Conservation (phyloP, 2,888 invertebrate species). For the Tinea semifulvella region DNA sequence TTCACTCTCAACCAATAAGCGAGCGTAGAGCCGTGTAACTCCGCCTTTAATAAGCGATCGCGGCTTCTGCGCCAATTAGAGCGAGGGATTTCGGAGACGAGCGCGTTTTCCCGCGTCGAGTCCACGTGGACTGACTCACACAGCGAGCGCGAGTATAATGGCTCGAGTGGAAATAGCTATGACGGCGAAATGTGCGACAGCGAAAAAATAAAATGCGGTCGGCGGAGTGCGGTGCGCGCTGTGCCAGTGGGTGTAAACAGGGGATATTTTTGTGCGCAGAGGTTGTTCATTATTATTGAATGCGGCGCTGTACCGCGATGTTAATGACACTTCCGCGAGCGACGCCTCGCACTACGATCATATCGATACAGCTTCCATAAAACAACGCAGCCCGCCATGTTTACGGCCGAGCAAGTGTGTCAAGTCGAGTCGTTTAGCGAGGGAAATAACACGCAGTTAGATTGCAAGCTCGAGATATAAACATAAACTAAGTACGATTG, state of each 20-base stretch:
- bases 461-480: neutral
- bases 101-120: constrained; percentile 36
- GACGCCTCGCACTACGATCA: neutral
- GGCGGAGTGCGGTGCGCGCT: constrained; percentile 30
- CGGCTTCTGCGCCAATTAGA: constrained; percentile 39
- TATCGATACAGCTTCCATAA: neutral
- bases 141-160: constrained; percentile 54
- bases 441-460: constrained; percentile 8
- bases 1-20: constrained; percentile 35
- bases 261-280: constrained; percentile 58
- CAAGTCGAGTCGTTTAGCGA: constrained; percentile 9
- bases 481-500: constrained; percentile 1
- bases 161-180: constrained; percentile 68
- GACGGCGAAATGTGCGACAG: constrained; percentile 68
- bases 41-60: constrained; percentile 68
- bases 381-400: neutral
- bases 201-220: constrained; percentile 69
- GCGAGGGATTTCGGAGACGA: constrained; percentile 42
- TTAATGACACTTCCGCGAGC: constrained; percentile 15
- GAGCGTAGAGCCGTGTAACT: constrained; percentile 52
- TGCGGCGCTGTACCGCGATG: constrained; percentile 25
- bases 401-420: neutral
- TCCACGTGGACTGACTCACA: constrained; percentile 64
- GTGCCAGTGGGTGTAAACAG: constrained; percentile 65
- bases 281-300: constrained; percentile 64